Conservation (phyloP, 2,888 invertebrate species). For the Drosophila merina region DNA sequence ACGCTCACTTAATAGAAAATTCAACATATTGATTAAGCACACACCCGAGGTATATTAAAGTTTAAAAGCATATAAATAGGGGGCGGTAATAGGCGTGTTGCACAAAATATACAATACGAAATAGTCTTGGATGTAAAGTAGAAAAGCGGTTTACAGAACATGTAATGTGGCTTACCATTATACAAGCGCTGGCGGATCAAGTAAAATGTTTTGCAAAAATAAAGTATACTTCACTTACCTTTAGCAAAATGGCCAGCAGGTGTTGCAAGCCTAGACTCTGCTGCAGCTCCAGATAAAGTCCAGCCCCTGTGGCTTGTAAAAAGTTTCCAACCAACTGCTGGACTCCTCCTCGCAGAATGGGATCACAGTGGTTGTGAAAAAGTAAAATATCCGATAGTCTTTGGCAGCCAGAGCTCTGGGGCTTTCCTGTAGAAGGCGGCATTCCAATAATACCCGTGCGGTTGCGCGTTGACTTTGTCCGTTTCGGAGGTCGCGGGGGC, state of each 20-base stretch:
- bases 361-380: slow-evolving; percentile 83
- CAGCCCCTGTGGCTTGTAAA: slow-evolving; percentile 72
- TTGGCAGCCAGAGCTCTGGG: slow-evolving; percentile 36
- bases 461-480: slow-evolving; percentile 79
- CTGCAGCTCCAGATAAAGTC: slow-evolving; percentile 58
- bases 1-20: not conserved
- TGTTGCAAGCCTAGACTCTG: slow-evolving; percentile 73
- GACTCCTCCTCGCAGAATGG: slow-evolving; percentile 83
- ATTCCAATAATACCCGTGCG: slow-evolving; percentile 25
- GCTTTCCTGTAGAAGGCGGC: not conserved
- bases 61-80: not conserved
- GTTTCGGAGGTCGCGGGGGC: slow-evolving; percentile 75
- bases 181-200: not conserved
- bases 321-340: slow-evolving; percentile 83
- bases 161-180: slow-evolving; percentile 38
- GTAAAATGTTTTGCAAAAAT: not conserved
- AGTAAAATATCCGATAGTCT: slow-evolving; percentile 80
- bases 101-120: slow-evolving; percentile 41
- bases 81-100: slow-evolving; percentile 26
- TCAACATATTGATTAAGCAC: not conserved
- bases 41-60: not conserved
- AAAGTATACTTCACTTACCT: slow-evolving; percentile 68
- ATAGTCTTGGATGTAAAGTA: slow-evolving; percentile 8
- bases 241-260: slow-evolving; percentile 81
- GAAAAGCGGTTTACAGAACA: slow-evolving; percentile 8